phyloP scores from a whole-genome alignment of 2,113 vertebrate species.

The Orcinus orca region DNA sequence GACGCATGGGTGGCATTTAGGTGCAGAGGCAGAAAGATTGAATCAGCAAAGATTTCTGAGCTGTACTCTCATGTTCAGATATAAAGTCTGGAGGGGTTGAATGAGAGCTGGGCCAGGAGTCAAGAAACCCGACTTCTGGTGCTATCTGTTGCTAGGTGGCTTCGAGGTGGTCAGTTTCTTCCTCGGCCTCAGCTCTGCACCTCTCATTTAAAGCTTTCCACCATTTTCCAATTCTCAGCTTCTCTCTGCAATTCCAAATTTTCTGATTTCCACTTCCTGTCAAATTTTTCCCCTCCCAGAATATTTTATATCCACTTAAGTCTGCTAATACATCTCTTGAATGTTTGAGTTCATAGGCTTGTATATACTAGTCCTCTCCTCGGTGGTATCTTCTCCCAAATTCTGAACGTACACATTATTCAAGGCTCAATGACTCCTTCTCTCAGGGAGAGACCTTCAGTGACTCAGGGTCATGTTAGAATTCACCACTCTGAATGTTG shows the following conservation, averaged over 20 bases:
- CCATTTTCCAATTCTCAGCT: neutral
- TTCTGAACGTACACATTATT: neutral
- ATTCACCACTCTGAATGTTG: neutral
- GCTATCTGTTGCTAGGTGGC: neutral
- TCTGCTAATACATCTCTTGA: neutral
- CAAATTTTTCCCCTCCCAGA: neutral
- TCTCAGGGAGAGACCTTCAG: neutral
- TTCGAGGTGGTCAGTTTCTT: neutral
- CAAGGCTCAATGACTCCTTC: neutral
- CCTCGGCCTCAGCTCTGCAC: neutral
- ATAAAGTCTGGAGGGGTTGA: rapidly evolving
- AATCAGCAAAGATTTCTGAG: neutral
- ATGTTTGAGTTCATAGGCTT: neutral
- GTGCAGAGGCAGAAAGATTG: neutral
- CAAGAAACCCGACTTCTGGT: neutral
- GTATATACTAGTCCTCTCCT: no score
- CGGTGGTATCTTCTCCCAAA: neutral
- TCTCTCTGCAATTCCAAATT: neutral
- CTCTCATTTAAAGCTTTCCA: neutral
- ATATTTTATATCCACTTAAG: neutral
- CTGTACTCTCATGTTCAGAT: rapidly evolving
- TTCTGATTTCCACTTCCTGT: neutral
- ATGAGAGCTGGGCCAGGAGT: neutral
- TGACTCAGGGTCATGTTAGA: rapidly evolving
- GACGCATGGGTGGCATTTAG: neutral